Percentiles rank a stretch among this genome's conserved stretches.
Evolutionary conservation across 2,113 vertebrate species (phyloP).

Genomic region (Microcebus tavaratra): DNA sequence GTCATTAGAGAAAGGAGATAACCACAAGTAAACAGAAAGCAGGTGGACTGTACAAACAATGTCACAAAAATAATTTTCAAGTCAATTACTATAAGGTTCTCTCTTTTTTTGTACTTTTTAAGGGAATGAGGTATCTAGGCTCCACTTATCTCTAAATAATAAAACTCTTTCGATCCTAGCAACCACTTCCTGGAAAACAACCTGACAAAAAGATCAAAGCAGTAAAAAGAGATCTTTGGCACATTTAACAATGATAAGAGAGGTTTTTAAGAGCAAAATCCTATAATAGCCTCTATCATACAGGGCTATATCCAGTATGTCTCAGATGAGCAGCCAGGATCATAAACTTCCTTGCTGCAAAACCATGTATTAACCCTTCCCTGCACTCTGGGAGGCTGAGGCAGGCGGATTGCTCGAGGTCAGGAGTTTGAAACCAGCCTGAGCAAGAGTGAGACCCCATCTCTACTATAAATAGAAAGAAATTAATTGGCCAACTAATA

Average conservation of each 20-base stretch:
- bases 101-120: constrained; percentile 16
- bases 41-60: constrained; percentile 20
- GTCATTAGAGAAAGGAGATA: constrained; percentile 63
- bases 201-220: constrained; percentile 54
- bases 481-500: too few species aligned
- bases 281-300: constrained; percentile 37
- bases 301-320: background rate
- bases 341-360: background rate
- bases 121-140: background rate
- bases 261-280: constrained; percentile 59
- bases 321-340: background rate
- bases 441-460: too few species aligned
- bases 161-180: constrained; percentile 66
- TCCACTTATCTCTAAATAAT: constrained; percentile 71
- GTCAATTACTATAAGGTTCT: background rate
- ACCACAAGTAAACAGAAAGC: constrained; percentile 55
- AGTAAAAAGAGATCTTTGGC: constrained; percentile 54
- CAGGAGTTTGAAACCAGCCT: too few species aligned
- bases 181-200: constrained; percentile 71
- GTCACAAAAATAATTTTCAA: constrained; percentile 40
- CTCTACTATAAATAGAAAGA: too few species aligned
- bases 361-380: background rate
- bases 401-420: too few species aligned
- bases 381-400: too few species aligned
- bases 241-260: constrained; percentile 55